Conservation (phyloP, 2,797 vertebrate species). For the Brotula barbata region DNA sequence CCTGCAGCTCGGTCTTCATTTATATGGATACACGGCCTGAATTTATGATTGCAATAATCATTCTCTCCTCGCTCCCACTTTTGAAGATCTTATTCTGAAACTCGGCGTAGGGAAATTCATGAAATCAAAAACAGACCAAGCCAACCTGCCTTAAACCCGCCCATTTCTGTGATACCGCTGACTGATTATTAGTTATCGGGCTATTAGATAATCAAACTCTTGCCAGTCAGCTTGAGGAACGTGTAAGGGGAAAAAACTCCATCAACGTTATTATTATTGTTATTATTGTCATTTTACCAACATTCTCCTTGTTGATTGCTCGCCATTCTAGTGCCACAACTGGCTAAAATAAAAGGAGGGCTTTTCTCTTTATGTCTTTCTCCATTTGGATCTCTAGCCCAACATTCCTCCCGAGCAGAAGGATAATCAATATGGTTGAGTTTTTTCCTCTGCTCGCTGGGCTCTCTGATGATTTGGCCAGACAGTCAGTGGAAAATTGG, state of each 20-base stretch:
- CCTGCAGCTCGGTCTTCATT: slow-evolving; percentile 26
- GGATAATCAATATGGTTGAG: slow-evolving; percentile 63
- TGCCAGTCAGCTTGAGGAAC: background rate
- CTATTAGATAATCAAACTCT: no score
- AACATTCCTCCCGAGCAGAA: slow-evolving; percentile 56
- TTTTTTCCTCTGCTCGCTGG: slow-evolving; percentile 55
- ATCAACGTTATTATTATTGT: no score
- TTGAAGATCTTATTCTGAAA: slow-evolving; percentile 20
- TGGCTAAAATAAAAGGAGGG: slow-evolving; percentile 1
- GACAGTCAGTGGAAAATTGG: slow-evolving; percentile 64
- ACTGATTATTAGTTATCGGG: no score
- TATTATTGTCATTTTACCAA: no score
- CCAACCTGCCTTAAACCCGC: no score
- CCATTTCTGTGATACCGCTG: no score
- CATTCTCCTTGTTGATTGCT: background rate
- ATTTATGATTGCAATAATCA: no score
- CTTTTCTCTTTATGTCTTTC: slow-evolving; percentile 1
- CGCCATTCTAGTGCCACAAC: background rate
- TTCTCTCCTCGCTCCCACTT: background rate
- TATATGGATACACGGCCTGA: background rate
- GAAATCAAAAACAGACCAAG: background rate
- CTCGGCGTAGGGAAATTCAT: background rate
- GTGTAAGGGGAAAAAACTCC: no score
- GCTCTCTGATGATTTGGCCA: slow-evolving; percentile 68
- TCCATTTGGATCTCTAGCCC: slow-evolving; percentile 37